Evolutionary conservation across 2,797 vertebrate genomes (phyloP), one percentile per base, ranked within the genome.

Genomic region (Sylvia borin): DNA sequence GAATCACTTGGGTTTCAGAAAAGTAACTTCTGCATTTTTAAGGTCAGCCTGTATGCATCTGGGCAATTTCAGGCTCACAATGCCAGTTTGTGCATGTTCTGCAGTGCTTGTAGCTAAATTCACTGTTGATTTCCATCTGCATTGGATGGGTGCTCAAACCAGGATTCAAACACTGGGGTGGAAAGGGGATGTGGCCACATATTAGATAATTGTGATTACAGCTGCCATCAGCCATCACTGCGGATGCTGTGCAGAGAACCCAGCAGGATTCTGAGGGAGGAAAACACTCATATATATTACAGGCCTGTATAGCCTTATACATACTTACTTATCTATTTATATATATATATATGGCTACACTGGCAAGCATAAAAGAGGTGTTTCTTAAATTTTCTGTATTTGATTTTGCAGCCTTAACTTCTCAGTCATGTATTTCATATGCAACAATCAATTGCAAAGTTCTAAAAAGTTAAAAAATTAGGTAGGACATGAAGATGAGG

Each of bases 1-100:
- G 68, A 95, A 85, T 85, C 92, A 87, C 50, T 58, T 84, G 61
- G 45, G 57, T 77, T 42, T 87, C 84, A 89, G 77, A 70, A 95
- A 92, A 95, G 21, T 34, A 83, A 64, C 53, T 85, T 77, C 27
- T 62, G 31, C n/a, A 77, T 88, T 84, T 95, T 91, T 86, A 83
- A 92, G 70, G 79, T 55, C 66, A 86, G 51, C 7, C n/a, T 42
- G 4, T 43, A 47, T 11, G 48, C 58, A 60, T 61, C 67, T 89
- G 81, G 68, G 42, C 61, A 87, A 89, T 89, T 89, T 68, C 45
- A 87, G 53, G 57, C 38, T 38, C 5, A 1, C 53, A 77, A 58
- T 43, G 45, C 12, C 60, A 82, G 64, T 76, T 55, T 45, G 70
- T 54, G 60, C 19, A 17, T 10, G 32, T 47, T 77, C 61, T 86